Base-by-base conservation (phyloP, 1,140 invertebrate species). In the Gryon sp. region DNA sequence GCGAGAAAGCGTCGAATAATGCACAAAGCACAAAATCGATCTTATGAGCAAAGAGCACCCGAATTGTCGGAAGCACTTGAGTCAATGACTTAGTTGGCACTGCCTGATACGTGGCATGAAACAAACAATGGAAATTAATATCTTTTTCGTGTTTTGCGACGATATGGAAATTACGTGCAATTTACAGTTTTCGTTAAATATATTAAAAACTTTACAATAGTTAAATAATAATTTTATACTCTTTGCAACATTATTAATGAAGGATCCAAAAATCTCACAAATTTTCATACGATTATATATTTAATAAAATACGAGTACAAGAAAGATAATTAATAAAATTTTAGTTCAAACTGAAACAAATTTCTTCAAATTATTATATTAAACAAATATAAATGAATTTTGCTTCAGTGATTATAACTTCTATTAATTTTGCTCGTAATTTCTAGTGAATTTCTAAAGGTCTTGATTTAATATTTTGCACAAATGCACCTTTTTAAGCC, bases 401-500 rank as follows among this genome's bases (percentile, higher is more conserved):
- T 24, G 22, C 32, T n/a, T n/a, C n/a, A n/a, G n/a, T n/a, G n/a
- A n/a, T n/a, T n/a, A n/a, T n/a, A n/a, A n/a, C n/a, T n/a, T n/a
- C n/a, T n/a, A n/a, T n/a, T n/a, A n/a, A n/a, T n/a, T n/a, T 66
- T 43, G 65, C 59, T 53, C 53, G 52, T 53, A 20, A 53, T 77
- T 62, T 15, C 36, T 45, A 5, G 6, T 8, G 2, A 16, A n/a
- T n/a, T n/a, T 22, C 57, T 48, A 32, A 72, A 72, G 81, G 82
- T 68, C 68, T 83, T 87, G 9, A 55, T 69, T 77, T 41, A 22
- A 66, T 38, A 69, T 50, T 80, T 77, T 74, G 77, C 78, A 83
- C 76, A 83, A 79, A 9, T 84, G 84, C 83, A 89, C 83, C 46
- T 79, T 52, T 86, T 80, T 78, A 70, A 60, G 72, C 63, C 53